phyloP scores from a whole-genome alignment of 2,113 vertebrate species.

The Camelus dromedarius region DNA sequence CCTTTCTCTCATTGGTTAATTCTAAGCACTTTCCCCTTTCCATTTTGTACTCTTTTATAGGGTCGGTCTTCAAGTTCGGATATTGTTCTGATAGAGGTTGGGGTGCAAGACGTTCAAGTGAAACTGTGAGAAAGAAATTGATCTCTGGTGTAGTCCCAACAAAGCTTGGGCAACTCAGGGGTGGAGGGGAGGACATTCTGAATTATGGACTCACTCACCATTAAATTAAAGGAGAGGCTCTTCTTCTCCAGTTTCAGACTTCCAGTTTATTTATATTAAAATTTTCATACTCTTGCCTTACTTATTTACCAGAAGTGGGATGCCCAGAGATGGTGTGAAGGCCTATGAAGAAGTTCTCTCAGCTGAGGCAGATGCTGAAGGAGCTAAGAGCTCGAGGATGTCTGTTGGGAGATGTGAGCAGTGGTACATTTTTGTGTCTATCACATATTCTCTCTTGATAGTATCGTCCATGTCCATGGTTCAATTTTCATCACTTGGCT shows the following conservation, averaged over 20 bases:
- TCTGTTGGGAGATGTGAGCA: background rate
- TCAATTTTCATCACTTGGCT: constrained; percentile 19
- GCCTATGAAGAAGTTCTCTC: background rate
- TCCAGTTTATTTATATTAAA: too few relatives aligned
- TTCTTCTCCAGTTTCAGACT: too few relatives aligned
- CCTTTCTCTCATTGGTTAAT: background rate
- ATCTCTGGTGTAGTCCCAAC: background rate
- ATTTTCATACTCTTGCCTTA: background rate
- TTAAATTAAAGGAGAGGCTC: background rate
- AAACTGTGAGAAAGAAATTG: background rate
- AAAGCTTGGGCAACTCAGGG: background rate
- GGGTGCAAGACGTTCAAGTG: background rate
- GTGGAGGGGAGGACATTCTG: background rate
- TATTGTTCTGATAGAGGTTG: background rate
- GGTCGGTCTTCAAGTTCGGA: background rate
- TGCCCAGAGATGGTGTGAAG: background rate
- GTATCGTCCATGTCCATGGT: background rate
- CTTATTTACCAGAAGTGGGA: background rate
- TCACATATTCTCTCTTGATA: background rate
- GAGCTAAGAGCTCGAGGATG: background rate
- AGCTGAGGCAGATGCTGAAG: background rate
- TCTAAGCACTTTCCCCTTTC: background rate
- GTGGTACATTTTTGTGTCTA: background rate
- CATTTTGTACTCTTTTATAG: background rate
- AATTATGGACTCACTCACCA: background rate